Evolutionary conservation across 2,888 invertebrate genomes (phyloP).

Genomic region (Drosophila barbarae): DNA sequence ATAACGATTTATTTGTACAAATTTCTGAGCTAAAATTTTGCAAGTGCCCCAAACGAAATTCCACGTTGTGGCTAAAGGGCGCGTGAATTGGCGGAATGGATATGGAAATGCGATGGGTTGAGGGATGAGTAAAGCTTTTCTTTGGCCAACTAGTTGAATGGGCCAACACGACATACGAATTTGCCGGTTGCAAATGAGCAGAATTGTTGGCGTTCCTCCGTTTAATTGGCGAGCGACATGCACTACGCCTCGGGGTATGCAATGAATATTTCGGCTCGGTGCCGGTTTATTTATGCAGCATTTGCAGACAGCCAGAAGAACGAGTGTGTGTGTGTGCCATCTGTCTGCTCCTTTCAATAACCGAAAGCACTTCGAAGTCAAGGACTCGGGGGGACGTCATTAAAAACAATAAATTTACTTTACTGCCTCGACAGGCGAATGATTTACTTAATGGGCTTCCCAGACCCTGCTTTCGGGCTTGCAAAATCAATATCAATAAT

Average conservation of each 20-base stretch:
- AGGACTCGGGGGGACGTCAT: constrained; percentile 52
- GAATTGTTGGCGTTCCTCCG: constrained; percentile 62
- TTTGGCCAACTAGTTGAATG: constrained; percentile 63
- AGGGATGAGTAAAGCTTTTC: constrained; percentile 9
- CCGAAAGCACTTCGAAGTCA: constrained; percentile 62
- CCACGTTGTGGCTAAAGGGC: constrained; percentile 22
- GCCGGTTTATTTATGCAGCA: constrained; percentile 44
- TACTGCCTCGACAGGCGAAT: constrained; percentile 47
- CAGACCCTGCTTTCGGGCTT: neutral
- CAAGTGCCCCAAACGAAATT: constrained; percentile 42
- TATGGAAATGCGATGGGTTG: constrained; percentile 1
- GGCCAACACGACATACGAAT: constrained; percentile 42
- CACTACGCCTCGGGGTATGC: constrained; percentile 68
- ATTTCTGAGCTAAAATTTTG: constrained; percentile 31
- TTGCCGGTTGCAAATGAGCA: constrained; percentile 58
- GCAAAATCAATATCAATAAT: constrained; percentile 42
- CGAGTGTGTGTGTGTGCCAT: constrained; percentile 10
- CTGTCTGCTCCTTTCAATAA: constrained; percentile 57
- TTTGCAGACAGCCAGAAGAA: constrained; percentile 27
- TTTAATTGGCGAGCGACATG: constrained; percentile 70
- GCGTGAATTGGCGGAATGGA: constrained; percentile 1
- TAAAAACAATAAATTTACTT: constrained; percentile 49
- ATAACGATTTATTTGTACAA: neutral
- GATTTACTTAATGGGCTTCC: constrained; percentile 30
- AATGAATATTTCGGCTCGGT: constrained; percentile 45